phyloP scores from a whole-genome alignment of 2,113 vertebrate genomes.

The Dryoscopus gambensis region DNA sequence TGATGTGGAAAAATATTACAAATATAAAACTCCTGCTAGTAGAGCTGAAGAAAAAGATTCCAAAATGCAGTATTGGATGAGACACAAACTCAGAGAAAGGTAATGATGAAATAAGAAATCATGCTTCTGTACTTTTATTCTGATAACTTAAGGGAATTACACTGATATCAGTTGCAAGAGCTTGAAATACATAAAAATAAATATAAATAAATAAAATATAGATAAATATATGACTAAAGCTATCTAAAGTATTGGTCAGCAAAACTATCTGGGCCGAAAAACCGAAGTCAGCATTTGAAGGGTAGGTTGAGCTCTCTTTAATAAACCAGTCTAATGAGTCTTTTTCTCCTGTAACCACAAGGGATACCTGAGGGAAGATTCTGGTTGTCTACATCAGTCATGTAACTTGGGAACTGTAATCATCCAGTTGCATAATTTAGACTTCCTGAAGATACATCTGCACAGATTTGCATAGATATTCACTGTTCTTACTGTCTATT shows the following conservation, averaged over 20 bases:
- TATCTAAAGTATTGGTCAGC: background rate
- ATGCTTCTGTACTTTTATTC: background rate
- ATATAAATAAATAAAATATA: background rate
- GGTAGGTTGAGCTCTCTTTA: background rate
- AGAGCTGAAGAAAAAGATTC: background rate
- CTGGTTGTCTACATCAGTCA: constrained; percentile 16
- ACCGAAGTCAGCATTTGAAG: background rate
- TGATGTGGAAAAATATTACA: background rate
- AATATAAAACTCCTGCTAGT: background rate
- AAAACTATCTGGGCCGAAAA: background rate
- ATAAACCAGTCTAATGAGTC: background rate
- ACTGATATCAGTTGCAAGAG: background rate
- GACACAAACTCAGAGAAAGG: background rate
- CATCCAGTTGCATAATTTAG: constrained; percentile 42
- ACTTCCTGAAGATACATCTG: constrained; percentile 37
- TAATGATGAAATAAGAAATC: background rate
- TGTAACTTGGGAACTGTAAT: constrained; percentile 1
- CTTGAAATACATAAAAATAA: background rate
- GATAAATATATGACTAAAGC: background rate
- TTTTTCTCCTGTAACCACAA: background rate
- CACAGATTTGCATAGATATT: constrained; percentile 45
- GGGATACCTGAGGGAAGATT: background rate
- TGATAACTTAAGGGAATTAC: background rate
- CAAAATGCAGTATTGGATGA: background rate
- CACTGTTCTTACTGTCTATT: constrained; percentile 13